A percentile compares a stretch with the other conserved stretches of the same genome.
These are phyloP conservation scores for Glossophaga mutica DNA, from an alignment of 2,797 vertebrate species.

Conservation along the genomic window DNA sequence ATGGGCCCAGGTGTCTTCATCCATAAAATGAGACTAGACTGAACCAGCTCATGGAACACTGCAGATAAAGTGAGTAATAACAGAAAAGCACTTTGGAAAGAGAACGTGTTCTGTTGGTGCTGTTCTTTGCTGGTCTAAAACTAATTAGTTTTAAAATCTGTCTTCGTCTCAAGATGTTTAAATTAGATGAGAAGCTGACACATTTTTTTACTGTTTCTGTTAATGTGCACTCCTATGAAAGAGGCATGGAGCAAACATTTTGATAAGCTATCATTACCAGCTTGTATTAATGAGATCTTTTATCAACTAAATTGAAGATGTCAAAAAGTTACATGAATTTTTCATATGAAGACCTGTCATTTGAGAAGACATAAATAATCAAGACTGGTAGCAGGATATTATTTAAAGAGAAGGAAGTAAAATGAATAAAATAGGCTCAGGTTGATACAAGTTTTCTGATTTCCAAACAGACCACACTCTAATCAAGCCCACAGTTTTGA, in stretches of 20 bases:
- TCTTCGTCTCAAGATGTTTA: slow-evolving; percentile 39
- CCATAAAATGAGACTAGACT: background rate
- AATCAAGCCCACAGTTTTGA: background rate
- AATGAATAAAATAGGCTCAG: background rate
- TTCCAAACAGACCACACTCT: background rate
- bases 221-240: background rate
- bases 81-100: slow-evolving; percentile 29
- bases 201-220: background rate
- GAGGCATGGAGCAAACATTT: background rate
- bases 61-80: slow-evolving; percentile 21
- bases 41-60: background rate
- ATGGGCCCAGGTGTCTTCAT: background rate
- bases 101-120: background rate
- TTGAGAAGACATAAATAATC: background rate
- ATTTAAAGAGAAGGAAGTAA: background rate
- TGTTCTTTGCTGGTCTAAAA: background rate
- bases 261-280: slow-evolving; percentile 25
- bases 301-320: slow-evolving; percentile 25
- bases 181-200: background rate
- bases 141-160: slow-evolving; percentile 49
- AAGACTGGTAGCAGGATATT: background rate
- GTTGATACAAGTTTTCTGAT: background rate
- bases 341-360: background rate
- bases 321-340: background rate
- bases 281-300: slow-evolving; percentile 33